A percentile compares a stretch with the other conserved stretches of the same genome.
Conservation (phyloP, 2,113 vertebrate species). For the Ursus arctos region DNA sequence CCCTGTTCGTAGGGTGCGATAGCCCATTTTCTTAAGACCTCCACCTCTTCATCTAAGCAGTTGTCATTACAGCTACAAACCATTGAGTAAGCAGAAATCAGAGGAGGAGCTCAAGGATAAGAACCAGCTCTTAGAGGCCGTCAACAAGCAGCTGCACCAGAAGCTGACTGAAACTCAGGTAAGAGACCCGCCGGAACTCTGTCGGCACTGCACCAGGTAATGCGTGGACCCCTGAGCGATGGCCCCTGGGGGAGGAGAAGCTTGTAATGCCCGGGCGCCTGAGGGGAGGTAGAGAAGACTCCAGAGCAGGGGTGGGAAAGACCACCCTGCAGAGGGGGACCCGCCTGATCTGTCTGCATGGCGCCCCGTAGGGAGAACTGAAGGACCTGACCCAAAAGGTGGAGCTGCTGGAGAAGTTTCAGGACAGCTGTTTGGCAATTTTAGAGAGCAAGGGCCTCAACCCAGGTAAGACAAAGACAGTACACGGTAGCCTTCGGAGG, state of each 20-base stretch:
- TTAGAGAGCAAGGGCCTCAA: constrained; percentile 85
- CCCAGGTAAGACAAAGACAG: constrained; percentile 82
- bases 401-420: constrained; percentile 85
- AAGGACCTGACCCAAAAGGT: constrained; percentile 85
- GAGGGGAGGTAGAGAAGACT: background rate
- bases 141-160: constrained; percentile 83
- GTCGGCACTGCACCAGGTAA: background rate
- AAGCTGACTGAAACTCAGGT: constrained; percentile 86
- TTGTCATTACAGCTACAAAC: constrained; percentile 76
- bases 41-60: background rate
- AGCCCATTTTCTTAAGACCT: background rate
- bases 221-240: background rate
- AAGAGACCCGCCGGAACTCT: background rate
- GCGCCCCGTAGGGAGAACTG: constrained; percentile 76
- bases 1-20: background rate
- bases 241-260: background rate
- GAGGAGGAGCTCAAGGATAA: constrained; percentile 87
- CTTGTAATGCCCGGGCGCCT: too few relatives aligned
- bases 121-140: constrained; percentile 86
- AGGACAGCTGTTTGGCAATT: constrained; percentile 85
- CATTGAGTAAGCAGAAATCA: constrained; percentile 79
- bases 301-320: background rate
- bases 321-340: background rate
- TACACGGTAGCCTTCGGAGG: background rate
- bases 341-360: background rate